These are phyloP conservation scores for Morpho helenor DNA, from an alignment of 2,888 invertebrate genomes.

Conservation along the genomic window DNA sequence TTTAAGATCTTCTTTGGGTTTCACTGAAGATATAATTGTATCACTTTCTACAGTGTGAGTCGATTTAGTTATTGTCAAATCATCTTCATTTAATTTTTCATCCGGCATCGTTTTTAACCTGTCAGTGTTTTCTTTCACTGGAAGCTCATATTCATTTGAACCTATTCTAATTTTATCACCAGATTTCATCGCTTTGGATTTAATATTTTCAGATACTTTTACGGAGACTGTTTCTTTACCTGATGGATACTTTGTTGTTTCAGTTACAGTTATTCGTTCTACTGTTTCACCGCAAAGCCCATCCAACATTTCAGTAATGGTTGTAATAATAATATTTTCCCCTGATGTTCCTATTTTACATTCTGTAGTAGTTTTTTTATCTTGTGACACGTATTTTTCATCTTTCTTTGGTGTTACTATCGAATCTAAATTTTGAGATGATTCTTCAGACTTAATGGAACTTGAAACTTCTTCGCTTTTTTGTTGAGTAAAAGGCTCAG, in stretches of 20 bases:
- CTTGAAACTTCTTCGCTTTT: neutral
- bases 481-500: conserved; percentile 1
- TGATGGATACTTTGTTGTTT: conserved; percentile 22
- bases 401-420: neutral
- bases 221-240: conserved; percentile 17
- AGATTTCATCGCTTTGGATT: conserved; percentile 1
- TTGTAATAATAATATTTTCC: conserved; percentile 23
- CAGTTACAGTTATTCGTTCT: conserved; percentile 18
- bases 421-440: conserved; percentile 2
- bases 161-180: no score
- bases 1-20: no score
- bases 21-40: no score
- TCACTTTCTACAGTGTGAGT: no score
- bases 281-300: conserved; percentile 22
- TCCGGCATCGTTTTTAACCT: conserved; percentile 1
- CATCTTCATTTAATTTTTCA: conserved; percentile 5
- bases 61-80: no score
- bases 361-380: conserved; percentile 13
- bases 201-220: conserved; percentile 23
- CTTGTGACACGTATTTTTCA: conserved; percentile 1
- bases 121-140: conserved; percentile 1
- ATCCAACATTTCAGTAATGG: conserved; percentile 20
- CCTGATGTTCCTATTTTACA: conserved; percentile 16
- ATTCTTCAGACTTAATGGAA: conserved; percentile 4
- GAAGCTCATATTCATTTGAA: neutral